Evolutionary conservation across 1,140 invertebrate species (phyloP).

Genomic region (Drosophila grimshawi): DNA sequence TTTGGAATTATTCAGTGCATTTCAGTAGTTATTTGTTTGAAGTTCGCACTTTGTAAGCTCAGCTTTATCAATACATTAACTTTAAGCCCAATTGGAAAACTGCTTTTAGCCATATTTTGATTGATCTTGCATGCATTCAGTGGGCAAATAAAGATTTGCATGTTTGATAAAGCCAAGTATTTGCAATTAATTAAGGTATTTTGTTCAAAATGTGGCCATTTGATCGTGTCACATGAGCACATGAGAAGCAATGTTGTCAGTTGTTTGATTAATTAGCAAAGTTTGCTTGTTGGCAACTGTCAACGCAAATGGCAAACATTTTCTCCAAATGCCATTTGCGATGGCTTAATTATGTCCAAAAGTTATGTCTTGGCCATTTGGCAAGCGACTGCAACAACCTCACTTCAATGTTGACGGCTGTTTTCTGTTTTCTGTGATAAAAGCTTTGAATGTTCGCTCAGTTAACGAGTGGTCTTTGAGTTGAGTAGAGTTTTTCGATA

Average conservation of each 20-base stretch:
- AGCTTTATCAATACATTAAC: neutral
- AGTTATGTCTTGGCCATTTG: conserved; percentile 63
- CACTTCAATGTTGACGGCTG: conserved; percentile 43
- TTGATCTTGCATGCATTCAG: neutral
- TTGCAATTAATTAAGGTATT: conserved; percentile 16
- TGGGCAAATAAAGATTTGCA: conserved; percentile 16
- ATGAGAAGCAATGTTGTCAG: conserved; percentile 41
- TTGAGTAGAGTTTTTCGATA: conserved; percentile 1
- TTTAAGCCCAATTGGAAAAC: neutral
- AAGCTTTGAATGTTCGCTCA: conserved; percentile 11
- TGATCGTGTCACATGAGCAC: conserved; percentile 23
- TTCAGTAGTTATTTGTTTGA: no score
- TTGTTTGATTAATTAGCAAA: conserved; percentile 71
- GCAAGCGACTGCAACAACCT: conserved; percentile 38
- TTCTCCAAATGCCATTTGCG: conserved; percentile 56
- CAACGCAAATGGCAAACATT: conserved; percentile 76
- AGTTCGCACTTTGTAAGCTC: neutral
- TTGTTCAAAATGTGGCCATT: conserved; percentile 5
- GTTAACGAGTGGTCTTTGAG: conserved; percentile 17
- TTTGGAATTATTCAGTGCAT: no score
- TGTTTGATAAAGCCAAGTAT: neutral
- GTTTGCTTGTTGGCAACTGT: conserved; percentile 69
- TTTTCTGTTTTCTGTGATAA: conserved; percentile 52
- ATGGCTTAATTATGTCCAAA: conserved; percentile 82
- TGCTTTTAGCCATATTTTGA: neutral